These are phyloP conservation scores for Rhinoraja longicauda DNA, from an alignment of 2,797 vertebrate genomes.

Conservation along the genomic window DNA sequence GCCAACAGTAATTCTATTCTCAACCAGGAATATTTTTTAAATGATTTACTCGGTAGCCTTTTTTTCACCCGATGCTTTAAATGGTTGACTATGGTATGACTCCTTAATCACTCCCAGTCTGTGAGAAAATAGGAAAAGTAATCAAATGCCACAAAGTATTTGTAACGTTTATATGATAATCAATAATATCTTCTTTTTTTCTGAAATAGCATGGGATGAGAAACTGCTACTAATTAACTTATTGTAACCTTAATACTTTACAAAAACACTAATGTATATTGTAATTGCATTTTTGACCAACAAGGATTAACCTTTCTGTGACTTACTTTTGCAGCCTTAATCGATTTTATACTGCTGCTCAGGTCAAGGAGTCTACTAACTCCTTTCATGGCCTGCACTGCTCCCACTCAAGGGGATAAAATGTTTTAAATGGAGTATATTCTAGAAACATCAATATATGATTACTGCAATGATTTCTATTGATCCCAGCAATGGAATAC, in stretches of 20 bases:
- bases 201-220: constrained; percentile 68
- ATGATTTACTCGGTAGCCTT: background rate
- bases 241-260: constrained; percentile 73
- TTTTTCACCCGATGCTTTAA: background rate
- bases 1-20: background rate
- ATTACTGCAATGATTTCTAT: constrained; percentile 83
- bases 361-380: constrained; percentile 78
- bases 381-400: constrained; percentile 73
- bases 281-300: constrained; percentile 71
- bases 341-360: constrained; percentile 89
- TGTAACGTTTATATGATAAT: constrained; percentile 52
- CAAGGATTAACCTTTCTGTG: constrained; percentile 75
- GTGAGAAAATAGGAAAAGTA: constrained; percentile 16
- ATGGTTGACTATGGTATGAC: background rate
- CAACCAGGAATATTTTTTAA: background rate
- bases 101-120: background rate
- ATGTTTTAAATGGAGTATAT: constrained; percentile 88
- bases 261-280: constrained; percentile 77
- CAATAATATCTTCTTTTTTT: constrained; percentile 64
- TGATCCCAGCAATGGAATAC: constrained; percentile 52
- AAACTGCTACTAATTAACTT: constrained; percentile 73
- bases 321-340: constrained; percentile 78
- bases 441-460: constrained; percentile 91
- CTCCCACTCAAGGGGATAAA: constrained; percentile 76
- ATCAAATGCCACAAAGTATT: constrained; percentile 22